Percentiles rank a stretch among this genome's conserved stretches.
phyloP scores from a whole-genome alignment of 2,888 invertebrate genomes.

The Spatulosminthurus flaviceps region DNA sequence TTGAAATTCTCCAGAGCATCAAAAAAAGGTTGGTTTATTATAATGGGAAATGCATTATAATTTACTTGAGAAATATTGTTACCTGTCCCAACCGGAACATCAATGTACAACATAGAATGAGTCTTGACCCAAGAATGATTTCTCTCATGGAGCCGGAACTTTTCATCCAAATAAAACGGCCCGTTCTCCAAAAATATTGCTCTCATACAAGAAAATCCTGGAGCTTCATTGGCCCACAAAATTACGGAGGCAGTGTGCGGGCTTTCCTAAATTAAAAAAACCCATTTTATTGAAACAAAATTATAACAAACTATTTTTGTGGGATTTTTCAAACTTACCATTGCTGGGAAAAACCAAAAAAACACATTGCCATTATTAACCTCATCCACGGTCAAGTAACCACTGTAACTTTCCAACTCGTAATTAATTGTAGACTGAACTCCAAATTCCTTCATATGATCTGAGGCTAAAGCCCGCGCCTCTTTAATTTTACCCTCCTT shows the following conservation, averaged over 20 bases:
- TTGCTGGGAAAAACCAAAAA: constrained; percentile 33
- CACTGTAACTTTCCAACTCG: constrained; percentile 18
- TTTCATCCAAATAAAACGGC: constrained; percentile 68
- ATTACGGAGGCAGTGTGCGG: constrained; percentile 65
- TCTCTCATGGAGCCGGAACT: constrained; percentile 69
- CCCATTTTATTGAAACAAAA: no score
- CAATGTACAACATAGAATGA: constrained; percentile 86
- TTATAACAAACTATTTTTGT: neutral
- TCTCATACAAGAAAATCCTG: constrained; percentile 70
- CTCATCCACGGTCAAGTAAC: constrained; percentile 12
- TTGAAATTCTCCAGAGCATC: no score
- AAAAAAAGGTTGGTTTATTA: no score
- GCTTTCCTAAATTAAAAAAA: constrained; percentile 21
- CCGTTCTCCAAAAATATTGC: constrained; percentile 73
- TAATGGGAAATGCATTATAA: no score
- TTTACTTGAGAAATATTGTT: neutral
- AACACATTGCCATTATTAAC: constrained; percentile 1
- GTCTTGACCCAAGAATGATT: constrained; percentile 81
- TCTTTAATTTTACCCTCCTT: constrained; percentile 11
- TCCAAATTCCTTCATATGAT: neutral
- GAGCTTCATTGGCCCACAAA: constrained; percentile 72
- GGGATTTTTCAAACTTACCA: neutral
- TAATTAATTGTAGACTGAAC: neutral
- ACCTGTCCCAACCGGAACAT: constrained; percentile 87
- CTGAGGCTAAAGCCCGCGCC: neutral